Conservation (phyloP, 2,888 invertebrate species). For the Cabera pusaria region DNA sequence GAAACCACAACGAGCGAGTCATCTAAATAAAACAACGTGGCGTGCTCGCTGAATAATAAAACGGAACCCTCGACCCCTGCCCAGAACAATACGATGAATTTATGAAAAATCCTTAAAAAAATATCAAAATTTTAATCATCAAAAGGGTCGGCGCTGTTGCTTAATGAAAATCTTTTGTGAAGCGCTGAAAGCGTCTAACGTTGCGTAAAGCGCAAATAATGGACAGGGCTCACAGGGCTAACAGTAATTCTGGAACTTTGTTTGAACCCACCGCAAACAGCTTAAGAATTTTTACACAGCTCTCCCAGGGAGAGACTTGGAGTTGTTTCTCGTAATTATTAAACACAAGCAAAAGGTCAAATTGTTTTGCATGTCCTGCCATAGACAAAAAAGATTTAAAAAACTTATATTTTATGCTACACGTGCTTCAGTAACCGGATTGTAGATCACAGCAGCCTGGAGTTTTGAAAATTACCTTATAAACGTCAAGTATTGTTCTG, state of each 20-base stretch:
- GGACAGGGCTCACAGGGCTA: constrained; percentile 19
- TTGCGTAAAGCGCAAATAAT: constrained; percentile 33
- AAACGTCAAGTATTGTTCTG: constrained; percentile 58
- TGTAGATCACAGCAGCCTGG: no score
- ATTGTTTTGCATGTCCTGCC: constrained; percentile 9
- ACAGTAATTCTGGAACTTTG: constrained; percentile 22
- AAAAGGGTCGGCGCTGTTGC: constrained; percentile 43
- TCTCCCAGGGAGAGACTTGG: constrained; percentile 8
- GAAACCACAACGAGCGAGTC: constrained; percentile 39
- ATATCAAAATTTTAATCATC: constrained; percentile 59
- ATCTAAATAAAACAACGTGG: constrained; percentile 67
- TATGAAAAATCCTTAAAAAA: constrained; percentile 26
- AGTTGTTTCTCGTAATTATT: constrained; percentile 14
- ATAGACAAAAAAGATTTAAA: no score
- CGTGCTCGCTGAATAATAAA: constrained; percentile 59
- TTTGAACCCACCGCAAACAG: constrained; percentile 21
- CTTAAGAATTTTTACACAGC: constrained; percentile 21
- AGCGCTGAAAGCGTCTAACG: constrained; percentile 32
- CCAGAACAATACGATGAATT: constrained; percentile 62
- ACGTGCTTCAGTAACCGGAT: constrained; percentile 27
- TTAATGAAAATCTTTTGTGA: constrained; percentile 44
- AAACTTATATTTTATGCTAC: no score
- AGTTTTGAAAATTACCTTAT: constrained; percentile 53
- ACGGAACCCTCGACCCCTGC: constrained; percentile 47
- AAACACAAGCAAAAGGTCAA: constrained; percentile 6